Percentiles rank a stretch among this genome's conserved stretches.
Conservation (phyloP, 2,888 invertebrate species). For the Drosophila ochracea region DNA sequence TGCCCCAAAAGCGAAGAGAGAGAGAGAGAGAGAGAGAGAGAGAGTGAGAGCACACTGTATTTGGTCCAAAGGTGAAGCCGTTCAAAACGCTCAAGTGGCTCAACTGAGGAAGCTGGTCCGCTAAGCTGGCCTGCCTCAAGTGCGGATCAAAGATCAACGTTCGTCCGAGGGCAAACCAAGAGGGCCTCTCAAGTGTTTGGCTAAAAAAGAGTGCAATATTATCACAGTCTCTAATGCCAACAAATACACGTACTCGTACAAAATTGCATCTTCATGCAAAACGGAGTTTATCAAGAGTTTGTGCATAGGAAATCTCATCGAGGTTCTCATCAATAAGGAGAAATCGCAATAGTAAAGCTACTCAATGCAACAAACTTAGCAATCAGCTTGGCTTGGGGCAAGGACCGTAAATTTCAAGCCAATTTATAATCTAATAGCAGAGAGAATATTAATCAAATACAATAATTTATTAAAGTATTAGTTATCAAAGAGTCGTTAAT, state of each 20-base stretch:
- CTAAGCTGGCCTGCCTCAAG: constrained; percentile 51
- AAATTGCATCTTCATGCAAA: constrained; percentile 22
- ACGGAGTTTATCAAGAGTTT: background rate
- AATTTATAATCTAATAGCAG: background rate
- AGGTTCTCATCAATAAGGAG: background rate
- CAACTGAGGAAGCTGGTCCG: constrained; percentile 72
- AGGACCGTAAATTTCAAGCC: background rate
- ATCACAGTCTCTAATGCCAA: constrained; percentile 41
- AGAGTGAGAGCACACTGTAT: constrained; percentile 17
- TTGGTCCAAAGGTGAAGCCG: constrained; percentile 42
- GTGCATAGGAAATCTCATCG: constrained; percentile 15
- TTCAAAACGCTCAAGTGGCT: constrained; percentile 58
- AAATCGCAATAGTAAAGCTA: constrained; percentile 14
- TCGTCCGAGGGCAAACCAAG: constrained; percentile 50
- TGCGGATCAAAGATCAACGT: constrained; percentile 77
- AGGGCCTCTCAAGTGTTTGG: constrained; percentile 38
- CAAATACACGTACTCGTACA: constrained; percentile 29
- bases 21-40: background rate
- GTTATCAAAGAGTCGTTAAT: background rate
- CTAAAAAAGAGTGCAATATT: constrained; percentile 23
- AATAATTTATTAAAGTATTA: background rate
- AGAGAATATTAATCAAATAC: background rate
- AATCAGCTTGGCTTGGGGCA: background rate
- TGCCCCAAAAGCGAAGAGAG: constrained; percentile 49
- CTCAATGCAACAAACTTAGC: constrained; percentile 2